Conservation (phyloP, 2,888 invertebrate genomes). For the Lasioglossum figueresi region DNA sequence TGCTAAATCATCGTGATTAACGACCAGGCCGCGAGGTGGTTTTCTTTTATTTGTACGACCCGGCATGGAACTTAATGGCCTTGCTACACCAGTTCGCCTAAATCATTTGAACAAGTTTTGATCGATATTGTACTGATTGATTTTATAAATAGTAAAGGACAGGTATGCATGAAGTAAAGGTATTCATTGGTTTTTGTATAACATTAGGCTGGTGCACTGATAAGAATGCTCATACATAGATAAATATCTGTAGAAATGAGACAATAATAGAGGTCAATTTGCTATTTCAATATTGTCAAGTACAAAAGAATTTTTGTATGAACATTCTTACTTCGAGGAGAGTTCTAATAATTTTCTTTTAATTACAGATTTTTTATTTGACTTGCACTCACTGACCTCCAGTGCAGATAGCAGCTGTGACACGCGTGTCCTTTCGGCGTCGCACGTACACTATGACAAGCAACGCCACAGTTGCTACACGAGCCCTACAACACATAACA, state of each 20-base stretch:
- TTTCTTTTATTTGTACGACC: constrained; percentile 88
- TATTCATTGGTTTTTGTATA: neutral
- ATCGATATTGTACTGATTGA: constrained; percentile 31
- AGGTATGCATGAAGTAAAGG: constrained; percentile 29
- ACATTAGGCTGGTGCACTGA: constrained; percentile 26
- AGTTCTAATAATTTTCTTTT: constrained; percentile 44
- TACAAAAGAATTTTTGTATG: constrained; percentile 53
- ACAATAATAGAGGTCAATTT: constrained; percentile 4
- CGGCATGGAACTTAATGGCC: constrained; percentile 85
- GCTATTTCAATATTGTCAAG: neutral
- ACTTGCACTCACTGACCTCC: constrained; percentile 88
- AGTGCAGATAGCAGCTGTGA: constrained; percentile 93
- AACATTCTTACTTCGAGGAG: constrained; percentile 60
- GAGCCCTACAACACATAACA: constrained; percentile 84
- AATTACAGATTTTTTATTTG: constrained; percentile 69
- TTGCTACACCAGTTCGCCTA: constrained; percentile 85
- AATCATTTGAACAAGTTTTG: constrained; percentile 63
- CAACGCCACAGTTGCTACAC: constrained; percentile 90
- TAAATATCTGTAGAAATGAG: constrained; percentile 6
- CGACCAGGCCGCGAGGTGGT: constrained; percentile 98
- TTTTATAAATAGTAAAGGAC: constrained; percentile 5
- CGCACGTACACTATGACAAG: constrained; percentile 90
- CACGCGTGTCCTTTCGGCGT: constrained; percentile 92
- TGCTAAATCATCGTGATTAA: constrained; percentile 98
- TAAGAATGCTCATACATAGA: constrained; percentile 64